Evolutionary conservation across 2,113 vertebrate genomes (phyloP), one percentile per base, ranked within the genome.

Genomic region (Excalfactoria chinensis): DNA sequence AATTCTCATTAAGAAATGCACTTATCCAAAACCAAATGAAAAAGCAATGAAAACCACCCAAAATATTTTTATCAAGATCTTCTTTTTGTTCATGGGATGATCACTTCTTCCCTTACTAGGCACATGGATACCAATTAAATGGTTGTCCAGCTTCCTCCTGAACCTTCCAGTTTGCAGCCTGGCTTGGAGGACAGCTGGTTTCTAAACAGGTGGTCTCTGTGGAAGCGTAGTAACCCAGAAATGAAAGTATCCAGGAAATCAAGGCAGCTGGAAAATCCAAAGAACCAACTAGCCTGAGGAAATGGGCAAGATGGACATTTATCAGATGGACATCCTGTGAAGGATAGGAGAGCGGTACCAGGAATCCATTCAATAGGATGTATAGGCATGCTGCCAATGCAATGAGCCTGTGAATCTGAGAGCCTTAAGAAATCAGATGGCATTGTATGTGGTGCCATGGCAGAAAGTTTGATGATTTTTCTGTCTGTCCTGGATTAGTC

Each of bases 341-440:
- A 64, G 40, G 73, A 34, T 4, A 79, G 8, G 44, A 66, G 69
- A 73, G 49, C 48, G 8, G 9, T 16, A 73, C 23, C 13, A 67
- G 84, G 77, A 86, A 72, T 34, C 11, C 34, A 18, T 68, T 46
- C 51, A 81, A 37, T 6, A 43, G 58, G 74, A 89, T 68, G 23
- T 23, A 34, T 2, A 51, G 51, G 28, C 14, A 2, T 49, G 22
- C 32, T 90, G 80, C 69, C 64, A 66, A 20, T 1, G 3, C 5
- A 53, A 11, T n/a, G 25, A 46, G 13, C 16, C 28, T 74, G 34
- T 84, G 51, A 81, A 60, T 56, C 34, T 1, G 15, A 69, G 41
- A 75, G 66, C 32, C 83, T 64, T 94, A 82, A 71, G 62, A 76
- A 81, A 43, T 84, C 46, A 84, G 48, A 74, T 51, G 46, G 19